Evolutionary conservation across 2,888 invertebrate species (phyloP), one percentile per base, ranked within the genome.

Genomic region (Platycnemis pennipes): DNA sequence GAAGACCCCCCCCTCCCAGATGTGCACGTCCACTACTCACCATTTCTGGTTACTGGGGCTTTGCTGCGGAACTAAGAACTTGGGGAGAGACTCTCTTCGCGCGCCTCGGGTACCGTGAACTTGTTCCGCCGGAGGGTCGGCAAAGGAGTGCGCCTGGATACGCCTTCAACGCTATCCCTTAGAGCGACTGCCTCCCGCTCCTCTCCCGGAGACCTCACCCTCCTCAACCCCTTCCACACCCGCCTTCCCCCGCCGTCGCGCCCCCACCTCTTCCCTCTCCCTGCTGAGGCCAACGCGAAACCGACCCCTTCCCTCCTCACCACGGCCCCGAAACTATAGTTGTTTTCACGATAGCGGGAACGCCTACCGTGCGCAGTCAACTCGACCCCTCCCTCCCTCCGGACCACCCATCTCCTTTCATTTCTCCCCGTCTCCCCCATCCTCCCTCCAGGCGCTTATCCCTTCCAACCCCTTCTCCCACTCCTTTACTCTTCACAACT

Each of bases 51-150:
- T 44, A 19, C 63, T 91, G 91, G 63, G 42, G 42, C 26, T n/a
- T n/a, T 63, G 91, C 87, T 87, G 87, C 87, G 87, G 45, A 46
- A 87, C 26, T 46, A 16, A 26, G 46, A 87, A 87, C 87, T 87
- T 87, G n/a, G 77, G 77, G 77, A 46, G 87, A 26, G 87, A 87
- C 87, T 87, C 87, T 87, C 87, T 46, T 46, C 46, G 87, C 46
- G 11, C 37, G 77, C n/a, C 77, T 77, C n/a, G 16, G 87, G 87
- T 42, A 56, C 42, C 19, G 11, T 37, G 77, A 37, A 77, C 37
- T 22, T 49, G 56, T 16, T 91, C 91, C 91, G 63, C 91, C 91
- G 91, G 91, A 91, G 91, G 91, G 91, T 91, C 91, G 91, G 91
- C 56, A 42, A 63, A 91, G 63, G 91, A 91, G 91, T 91, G 91